A percentile compares a stretch with the other conserved stretches of the same genome.
phyloP scores from a whole-genome alignment of 2,113 vertebrate genomes.

The Nerophis lumbriciformis region DNA sequence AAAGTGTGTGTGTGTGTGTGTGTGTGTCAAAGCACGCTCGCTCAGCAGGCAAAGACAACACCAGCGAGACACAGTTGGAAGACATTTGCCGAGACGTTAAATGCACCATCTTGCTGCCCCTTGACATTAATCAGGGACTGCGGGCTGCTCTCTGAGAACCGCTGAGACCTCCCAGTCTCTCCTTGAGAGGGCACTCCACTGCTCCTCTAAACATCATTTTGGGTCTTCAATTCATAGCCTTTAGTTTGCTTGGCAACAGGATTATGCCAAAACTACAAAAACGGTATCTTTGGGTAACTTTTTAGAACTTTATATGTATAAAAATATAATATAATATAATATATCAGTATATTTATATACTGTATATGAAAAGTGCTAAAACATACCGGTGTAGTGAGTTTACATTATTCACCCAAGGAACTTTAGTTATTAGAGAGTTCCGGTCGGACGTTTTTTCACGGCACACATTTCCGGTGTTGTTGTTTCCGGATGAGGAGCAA shows the following conservation, averaged over 20 bases:
- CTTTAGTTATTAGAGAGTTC: too few relatives aligned
- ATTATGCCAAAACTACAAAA: not conserved
- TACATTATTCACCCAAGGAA: too few relatives aligned
- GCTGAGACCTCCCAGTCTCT: constrained; percentile 53
- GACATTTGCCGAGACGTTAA: constrained; percentile 48
- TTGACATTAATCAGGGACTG: constrained; percentile 58
- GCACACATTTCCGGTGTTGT: too few relatives aligned
- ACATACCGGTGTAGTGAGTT: too few relatives aligned
- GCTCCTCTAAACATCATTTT: constrained; percentile 16
- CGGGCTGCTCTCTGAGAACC: constrained; percentile 53
- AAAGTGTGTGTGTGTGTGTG: not conserved
- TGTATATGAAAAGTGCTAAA: too few relatives aligned
- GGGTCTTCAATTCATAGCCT: not conserved
- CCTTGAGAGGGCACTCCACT: constrained; percentile 17
- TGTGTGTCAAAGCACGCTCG: not conserved
- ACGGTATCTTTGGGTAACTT: too few relatives aligned
- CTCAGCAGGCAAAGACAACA: constrained; percentile 5
- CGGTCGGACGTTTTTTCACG: too few relatives aligned
- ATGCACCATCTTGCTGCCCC: constrained; percentile 48
- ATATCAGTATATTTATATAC: too few relatives aligned
- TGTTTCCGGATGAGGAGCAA: too few relatives aligned
- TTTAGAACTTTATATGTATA: too few relatives aligned
- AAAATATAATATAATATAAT: too few relatives aligned
- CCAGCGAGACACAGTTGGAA: constrained; percentile 21
- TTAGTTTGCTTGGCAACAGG: not conserved